Conservation (phyloP, 2,888 invertebrate species). For the Alloplasta piceator region DNA sequence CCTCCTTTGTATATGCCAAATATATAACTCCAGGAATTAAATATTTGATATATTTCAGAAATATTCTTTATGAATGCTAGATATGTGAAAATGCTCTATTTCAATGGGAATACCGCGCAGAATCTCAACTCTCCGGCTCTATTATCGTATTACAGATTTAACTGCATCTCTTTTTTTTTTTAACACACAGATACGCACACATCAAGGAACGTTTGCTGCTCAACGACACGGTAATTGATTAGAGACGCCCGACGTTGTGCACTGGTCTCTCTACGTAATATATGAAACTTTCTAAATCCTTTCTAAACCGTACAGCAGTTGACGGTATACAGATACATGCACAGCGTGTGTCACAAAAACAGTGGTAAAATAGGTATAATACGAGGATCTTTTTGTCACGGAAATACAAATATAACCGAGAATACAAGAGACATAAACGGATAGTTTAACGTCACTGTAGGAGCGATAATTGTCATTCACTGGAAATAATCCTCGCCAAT, state of each 20-base stretch:
- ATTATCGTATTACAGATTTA: slow-evolving; percentile 37
- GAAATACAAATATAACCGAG: not conserved
- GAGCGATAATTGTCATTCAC: slow-evolving; percentile 46
- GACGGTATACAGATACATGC: not conserved
- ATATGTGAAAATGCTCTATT: too few relatives aligned
- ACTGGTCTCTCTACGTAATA: slow-evolving; percentile 64
- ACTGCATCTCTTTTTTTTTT: slow-evolving; percentile 6
- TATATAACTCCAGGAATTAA: too few relatives aligned
- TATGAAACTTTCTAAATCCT: slow-evolving; percentile 75
- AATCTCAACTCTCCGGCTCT: slow-evolving; percentile 31
- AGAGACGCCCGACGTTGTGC: slow-evolving; percentile 69
- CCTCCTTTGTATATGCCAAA: too few relatives aligned
- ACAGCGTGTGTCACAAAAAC: slow-evolving; percentile 19
- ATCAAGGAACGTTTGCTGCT: slow-evolving; percentile 31
- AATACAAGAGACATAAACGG: slow-evolving; percentile 11
- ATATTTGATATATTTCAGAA: too few relatives aligned
- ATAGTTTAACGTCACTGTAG: slow-evolving; percentile 24
- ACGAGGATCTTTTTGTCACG: not conserved
- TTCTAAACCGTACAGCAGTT: slow-evolving; percentile 66
- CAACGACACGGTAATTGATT: slow-evolving; percentile 70
- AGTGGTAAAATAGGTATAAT: slow-evolving; percentile 37
- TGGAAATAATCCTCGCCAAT: slow-evolving; percentile 29
- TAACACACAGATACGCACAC: slow-evolving; percentile 2
- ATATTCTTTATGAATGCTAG: too few relatives aligned
- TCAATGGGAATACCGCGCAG: slow-evolving; percentile 43